phyloP scores from a whole-genome alignment of 2,113 vertebrate species.

The Macrotis lagotis region DNA sequence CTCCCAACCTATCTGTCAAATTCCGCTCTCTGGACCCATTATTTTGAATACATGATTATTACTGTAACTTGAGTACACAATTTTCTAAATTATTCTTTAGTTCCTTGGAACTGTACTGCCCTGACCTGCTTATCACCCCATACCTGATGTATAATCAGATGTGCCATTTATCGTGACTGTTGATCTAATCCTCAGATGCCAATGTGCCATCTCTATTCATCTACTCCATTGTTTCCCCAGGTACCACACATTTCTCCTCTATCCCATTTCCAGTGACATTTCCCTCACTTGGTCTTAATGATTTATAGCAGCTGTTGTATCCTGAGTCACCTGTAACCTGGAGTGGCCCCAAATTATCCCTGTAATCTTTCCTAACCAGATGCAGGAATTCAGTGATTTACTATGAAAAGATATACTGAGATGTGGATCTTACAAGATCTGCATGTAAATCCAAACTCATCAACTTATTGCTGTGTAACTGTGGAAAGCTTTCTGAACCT shows the following conservation, averaged over 20 bases:
- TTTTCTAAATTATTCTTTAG: constrained; percentile 38
- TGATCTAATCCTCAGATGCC: not conserved
- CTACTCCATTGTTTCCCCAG: not conserved
- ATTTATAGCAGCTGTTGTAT: constrained; percentile 8
- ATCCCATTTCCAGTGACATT: constrained; percentile 5
- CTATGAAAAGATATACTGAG: not conserved
- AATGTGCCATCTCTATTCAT: not conserved
- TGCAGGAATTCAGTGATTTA: constrained; percentile 16
- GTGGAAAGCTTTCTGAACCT: not conserved
- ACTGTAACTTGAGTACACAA: not conserved
- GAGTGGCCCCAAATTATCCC: not conserved
- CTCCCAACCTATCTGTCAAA: not conserved
- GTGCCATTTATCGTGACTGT: not conserved
- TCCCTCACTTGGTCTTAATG: constrained; percentile 32
- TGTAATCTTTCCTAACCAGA: constrained; percentile 49
- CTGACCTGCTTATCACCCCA: not conserved
- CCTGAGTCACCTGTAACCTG: constrained; percentile 11
- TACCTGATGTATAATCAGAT: not conserved
- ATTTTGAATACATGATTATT: not conserved
- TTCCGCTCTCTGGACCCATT: not conserved
- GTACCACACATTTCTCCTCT: not conserved
- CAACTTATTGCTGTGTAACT: not conserved
- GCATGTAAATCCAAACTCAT: not conserved
- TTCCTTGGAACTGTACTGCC: constrained; percentile 7
- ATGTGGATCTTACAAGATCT: no score